Conservation (phyloP, 2,888 invertebrate genomes). For the Aromia moschata region DNA sequence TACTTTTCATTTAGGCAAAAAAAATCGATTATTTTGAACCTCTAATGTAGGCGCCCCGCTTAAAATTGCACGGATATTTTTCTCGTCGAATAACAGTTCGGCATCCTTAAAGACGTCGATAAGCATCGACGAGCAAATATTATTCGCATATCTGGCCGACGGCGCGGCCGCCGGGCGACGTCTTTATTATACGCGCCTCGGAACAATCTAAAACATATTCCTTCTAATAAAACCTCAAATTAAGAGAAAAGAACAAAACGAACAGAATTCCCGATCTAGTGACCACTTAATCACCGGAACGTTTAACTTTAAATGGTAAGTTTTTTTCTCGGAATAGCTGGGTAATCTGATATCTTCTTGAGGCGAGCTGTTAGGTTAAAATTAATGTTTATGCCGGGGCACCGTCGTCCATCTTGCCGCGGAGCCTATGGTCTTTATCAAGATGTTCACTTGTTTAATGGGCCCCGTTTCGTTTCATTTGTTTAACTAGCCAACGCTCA, state of each 20-base stretch:
- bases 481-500: conserved; percentile 45
- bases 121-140: conserved; percentile 23
- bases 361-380: conserved; percentile 62
- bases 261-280: conserved; percentile 54
- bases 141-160: conserved; percentile 27
- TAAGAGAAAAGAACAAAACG: conserved; percentile 47
- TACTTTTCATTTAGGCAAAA: too few relatives aligned
- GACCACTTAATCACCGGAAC: conserved; percentile 57
- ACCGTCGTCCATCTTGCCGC: conserved; percentile 62
- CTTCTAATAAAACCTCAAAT: conserved; percentile 40
- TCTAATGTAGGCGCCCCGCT: too few relatives aligned
- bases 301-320: conserved; percentile 57
- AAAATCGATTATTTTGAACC: too few relatives aligned
- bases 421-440: conserved; percentile 61
- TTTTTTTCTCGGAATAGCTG: conserved; percentile 59
- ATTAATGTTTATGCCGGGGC: conserved; percentile 63
- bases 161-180: conserved; percentile 22
- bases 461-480: conserved; percentile 60
- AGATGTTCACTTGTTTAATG: conserved; percentile 65
- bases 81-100: conserved; percentile 14
- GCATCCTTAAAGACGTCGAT: conserved; percentile 14
- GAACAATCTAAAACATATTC: conserved; percentile 15
- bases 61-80: too few relatives aligned
- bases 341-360: conserved; percentile 62
- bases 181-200: conserved; percentile 18